Conservation (phyloP, 2,797 vertebrate genomes). For the Anguilla marmorata region DNA sequence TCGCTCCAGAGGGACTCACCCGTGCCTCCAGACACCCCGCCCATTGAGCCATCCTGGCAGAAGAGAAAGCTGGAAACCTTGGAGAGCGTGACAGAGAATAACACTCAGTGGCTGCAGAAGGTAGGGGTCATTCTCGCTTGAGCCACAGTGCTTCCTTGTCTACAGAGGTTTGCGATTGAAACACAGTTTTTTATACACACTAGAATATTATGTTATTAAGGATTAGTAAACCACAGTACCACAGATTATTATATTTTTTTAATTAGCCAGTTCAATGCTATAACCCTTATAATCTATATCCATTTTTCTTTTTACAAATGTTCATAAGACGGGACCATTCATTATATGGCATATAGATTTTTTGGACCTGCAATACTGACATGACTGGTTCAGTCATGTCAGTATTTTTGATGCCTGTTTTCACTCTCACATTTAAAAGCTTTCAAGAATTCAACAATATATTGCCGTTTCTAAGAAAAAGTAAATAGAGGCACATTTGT, state of each 20-base stretch:
- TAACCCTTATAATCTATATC: background rate
- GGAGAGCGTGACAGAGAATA: slow-evolving; percentile 78
- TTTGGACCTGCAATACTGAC: background rate
- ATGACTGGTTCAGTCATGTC: background rate
- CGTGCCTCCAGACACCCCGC: slow-evolving; percentile 40
- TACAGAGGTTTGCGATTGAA: background rate
- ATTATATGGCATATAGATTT: background rate
- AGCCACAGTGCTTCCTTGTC: background rate
- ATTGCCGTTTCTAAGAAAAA: background rate
- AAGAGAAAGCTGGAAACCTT: slow-evolving; percentile 72
- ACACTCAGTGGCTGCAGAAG: slow-evolving; percentile 83
- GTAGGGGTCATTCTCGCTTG: slow-evolving; percentile 57
- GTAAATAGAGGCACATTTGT: slow-evolving; percentile 5
- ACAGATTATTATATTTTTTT: background rate
- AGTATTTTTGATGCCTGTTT: slow-evolving; percentile 3
- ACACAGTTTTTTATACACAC: background rate
- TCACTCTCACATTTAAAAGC: slow-evolving; percentile 10
- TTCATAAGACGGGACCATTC: background rate
- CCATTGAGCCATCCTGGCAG: slow-evolving; percentile 66
- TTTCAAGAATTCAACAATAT: background rate
- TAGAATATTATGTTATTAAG: background rate
- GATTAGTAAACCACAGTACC: background rate
- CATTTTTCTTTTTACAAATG: background rate
- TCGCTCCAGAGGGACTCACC: slow-evolving; percentile 77
- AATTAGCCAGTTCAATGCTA: background rate